Evolutionary conservation across 2,888 invertebrate species (phyloP), one percentile per base, ranked within the genome.

Genomic region (Encarsia formosa): DNA sequence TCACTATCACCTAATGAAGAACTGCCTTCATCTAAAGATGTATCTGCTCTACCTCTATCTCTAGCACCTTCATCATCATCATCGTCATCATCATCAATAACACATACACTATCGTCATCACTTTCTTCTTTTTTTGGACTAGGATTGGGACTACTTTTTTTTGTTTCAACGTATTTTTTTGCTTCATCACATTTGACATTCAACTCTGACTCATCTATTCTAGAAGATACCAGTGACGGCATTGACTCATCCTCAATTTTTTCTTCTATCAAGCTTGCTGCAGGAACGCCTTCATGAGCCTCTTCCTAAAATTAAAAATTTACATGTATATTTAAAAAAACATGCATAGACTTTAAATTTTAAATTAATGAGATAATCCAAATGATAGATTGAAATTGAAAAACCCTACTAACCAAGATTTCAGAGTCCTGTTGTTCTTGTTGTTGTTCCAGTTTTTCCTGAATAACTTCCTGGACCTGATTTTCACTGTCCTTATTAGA

Each of bases 171-270:
- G 22, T 34, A 26, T 5, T 20, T 45, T 29, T 38, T 41, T 18
- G 35, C 37, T 19, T 52, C 40, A 8, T 43, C 49, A 22, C 50
- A 45, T 15, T 46, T 37, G 1, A 54, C 47, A 23, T 54, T 29
- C 2, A 31, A 40, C 18, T 49, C 60, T 13, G 59, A 57, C 15
- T 66, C 65, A 9, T 67, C 65, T 13, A 59, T 63, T 22, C 54
- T 63, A 6, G 65, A 63, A 4, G 64, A 64, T 19, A 67, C 60
- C 41, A 65, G 68, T 1, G 67, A 65, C 11, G 69, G 69, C 70
- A 68, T 70, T 49, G 69, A 68, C 48, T 69, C 70, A 42, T 69
- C 69, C 29, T 72, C 70, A 64, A 55, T 53, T n/a, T n/a, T n/a
- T n/a, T n/a, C n/a, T n/a, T n/a, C n/a, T n/a, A n/a, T n/a, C n/a